Evolutionary conservation across 2,797 vertebrate species (phyloP).

Genomic region (Limosa lapponica): DNA sequence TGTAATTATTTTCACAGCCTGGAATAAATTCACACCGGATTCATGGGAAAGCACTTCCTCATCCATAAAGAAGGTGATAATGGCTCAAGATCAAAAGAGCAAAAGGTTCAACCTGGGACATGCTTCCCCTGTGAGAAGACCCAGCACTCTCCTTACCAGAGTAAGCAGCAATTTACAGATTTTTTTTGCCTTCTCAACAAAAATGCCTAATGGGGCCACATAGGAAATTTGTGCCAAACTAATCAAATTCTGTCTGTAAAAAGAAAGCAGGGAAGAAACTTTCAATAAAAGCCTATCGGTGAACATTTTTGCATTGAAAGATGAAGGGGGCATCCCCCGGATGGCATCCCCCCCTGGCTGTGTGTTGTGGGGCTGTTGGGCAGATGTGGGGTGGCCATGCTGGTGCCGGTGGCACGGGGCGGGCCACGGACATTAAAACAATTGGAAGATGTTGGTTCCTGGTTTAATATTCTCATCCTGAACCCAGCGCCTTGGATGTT

Average conservation of each 20-base stretch:
- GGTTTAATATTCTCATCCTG: rapidly evolving
- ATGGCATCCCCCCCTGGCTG: rapidly evolving
- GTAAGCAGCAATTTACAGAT: neutral
- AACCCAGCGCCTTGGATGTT: neutral
- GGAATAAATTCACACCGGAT: neutral
- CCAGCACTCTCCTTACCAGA: neutral
- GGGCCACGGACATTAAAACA: rapidly evolving
- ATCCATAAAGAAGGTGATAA: neutral
- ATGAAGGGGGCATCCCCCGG: rapidly evolving
- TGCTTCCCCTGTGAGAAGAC: rapidly evolving
- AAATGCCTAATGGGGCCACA: neutral
- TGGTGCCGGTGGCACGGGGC: rapidly evolving
- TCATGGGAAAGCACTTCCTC: neutral
- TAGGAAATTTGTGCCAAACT: neutral
- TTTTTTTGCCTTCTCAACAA: neutral
- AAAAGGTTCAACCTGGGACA: neutral
- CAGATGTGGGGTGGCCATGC: rapidly evolving
- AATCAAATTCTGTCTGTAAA: neutral
- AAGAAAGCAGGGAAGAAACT: neutral
- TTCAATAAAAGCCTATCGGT: rapidly evolving
- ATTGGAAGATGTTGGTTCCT: rapidly evolving
- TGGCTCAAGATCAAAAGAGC: neutral
- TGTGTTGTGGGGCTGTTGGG: rapidly evolving
- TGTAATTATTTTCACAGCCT: neutral
- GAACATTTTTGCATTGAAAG: rapidly evolving